phyloP scores from a whole-genome alignment of 64 coral and sea anemone genomes.

The Porites lutea region DNA sequence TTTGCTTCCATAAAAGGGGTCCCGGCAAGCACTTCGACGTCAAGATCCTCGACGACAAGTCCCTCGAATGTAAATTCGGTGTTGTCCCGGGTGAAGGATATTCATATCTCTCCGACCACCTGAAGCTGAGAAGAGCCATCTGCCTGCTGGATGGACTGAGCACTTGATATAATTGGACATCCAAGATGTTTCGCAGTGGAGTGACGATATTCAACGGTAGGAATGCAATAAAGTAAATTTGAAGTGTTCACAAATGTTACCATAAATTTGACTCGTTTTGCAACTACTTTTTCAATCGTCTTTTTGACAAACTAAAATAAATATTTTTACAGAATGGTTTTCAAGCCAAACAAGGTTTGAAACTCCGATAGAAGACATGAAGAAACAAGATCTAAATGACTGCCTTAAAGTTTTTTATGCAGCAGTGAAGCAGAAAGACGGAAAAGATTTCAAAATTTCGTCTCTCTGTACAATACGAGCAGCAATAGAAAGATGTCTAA shows the following conservation, averaged over 20 bases:
- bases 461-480: conserved; percentile 22
- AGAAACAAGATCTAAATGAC: conserved; percentile 13
- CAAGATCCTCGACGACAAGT: too few species aligned
- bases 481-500: conserved; percentile 1
- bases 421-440: neutral
- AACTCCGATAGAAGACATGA: neutral
- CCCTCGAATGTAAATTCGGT: too few species aligned
- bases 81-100: too few species aligned
- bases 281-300: neutral
- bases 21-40: too few species aligned
- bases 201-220: too few species aligned
- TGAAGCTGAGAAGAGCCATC: too few species aligned
- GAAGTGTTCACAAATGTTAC: conserved; percentile 6
- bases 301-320: neutral
- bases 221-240: neutral
- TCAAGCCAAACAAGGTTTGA: conserved; percentile 13
- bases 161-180: too few species aligned
- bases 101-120: too few species aligned
- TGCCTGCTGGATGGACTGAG: too few species aligned
- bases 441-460: conserved; percentile 11
- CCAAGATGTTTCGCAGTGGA: too few species aligned
- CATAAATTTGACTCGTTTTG: neutral
- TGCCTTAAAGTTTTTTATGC: conserved; percentile 23
- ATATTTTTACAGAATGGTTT: conserved; percentile 54
- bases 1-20: too few species aligned